Evolutionary conservation across 2,797 vertebrate species (phyloP).

Genomic region (Sciurus carolinensis): DNA sequence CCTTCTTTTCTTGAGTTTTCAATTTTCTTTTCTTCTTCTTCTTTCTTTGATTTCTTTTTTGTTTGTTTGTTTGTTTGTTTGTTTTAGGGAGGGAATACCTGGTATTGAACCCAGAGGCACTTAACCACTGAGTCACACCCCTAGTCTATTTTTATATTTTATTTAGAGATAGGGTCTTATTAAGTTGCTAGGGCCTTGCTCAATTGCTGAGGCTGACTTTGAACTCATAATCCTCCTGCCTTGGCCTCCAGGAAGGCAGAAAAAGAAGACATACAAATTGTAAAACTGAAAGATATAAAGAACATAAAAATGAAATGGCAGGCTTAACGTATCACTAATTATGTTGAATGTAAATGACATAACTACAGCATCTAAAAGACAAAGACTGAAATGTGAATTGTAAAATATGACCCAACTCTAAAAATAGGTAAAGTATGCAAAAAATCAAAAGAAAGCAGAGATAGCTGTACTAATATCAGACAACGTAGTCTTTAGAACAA

Average conservation of each 20-base stretch:
- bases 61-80: no score
- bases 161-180: no score
- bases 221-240: no score
- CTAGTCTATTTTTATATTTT: no score
- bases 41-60: not conserved
- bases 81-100: no score
- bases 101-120: no score
- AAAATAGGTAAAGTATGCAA: not conserved
- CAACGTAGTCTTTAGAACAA: not conserved
- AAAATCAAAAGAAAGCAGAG: not conserved
- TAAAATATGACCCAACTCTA: not conserved
- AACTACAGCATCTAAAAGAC: not conserved
- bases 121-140: no score
- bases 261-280: not conserved
- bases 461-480: not conserved
- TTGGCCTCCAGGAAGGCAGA: not conserved
- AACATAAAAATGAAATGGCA: not conserved
- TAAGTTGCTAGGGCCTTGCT: no score
- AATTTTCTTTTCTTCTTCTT: no score
- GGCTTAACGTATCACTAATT: not conserved
- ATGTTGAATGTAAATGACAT: not conserved
- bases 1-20: not conserved
- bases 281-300: not conserved
- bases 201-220: no score
- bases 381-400: not conserved